These are phyloP conservation scores for Phymastichus coffea DNA, from an alignment of 1,140 invertebrate species.

Conservation along the genomic window DNA sequence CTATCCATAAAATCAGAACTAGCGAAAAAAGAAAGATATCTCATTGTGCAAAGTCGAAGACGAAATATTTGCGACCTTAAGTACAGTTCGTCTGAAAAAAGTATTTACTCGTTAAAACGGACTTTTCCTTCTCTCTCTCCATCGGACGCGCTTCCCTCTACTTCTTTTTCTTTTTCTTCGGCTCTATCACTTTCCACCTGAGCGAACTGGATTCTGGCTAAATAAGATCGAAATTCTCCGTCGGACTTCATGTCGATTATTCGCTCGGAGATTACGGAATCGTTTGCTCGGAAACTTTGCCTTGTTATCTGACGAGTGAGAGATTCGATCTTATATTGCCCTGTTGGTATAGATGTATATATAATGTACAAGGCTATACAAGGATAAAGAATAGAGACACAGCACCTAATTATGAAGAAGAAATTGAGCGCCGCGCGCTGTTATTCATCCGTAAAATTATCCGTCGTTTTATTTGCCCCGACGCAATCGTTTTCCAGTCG, in stretches of 20 bases:
- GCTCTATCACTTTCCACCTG: not conserved
- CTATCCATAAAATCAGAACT: no score
- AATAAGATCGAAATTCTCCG: conserved; percentile 3
- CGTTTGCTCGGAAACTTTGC: not conserved
- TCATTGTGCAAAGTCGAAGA: not conserved
- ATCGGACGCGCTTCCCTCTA: not conserved
- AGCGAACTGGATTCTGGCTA: not conserved
- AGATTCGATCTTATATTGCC: not conserved
- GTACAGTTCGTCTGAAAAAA: not conserved
- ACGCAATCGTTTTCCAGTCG: no score
- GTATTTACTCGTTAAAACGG: conserved; percentile 2
- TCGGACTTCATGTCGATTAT: not conserved
- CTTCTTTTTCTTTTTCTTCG: not conserved
- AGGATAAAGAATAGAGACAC: conserved; percentile 1
- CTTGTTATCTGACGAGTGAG: not conserved
- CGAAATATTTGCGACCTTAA: not conserved
- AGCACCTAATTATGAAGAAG: conserved; percentile 35
- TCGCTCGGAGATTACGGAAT: not conserved
- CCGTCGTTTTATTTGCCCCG: conserved; percentile 23
- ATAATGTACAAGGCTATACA: not conserved
- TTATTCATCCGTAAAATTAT: conserved; percentile 35
- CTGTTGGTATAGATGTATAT: not conserved
- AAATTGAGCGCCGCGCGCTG: conserved; percentile 33
- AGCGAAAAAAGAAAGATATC: not conserved
- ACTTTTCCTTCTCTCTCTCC: not conserved